These are phyloP conservation scores for Rotaria socialis DNA, from an alignment of 2,888 invertebrate species.

Conservation along the genomic window DNA sequence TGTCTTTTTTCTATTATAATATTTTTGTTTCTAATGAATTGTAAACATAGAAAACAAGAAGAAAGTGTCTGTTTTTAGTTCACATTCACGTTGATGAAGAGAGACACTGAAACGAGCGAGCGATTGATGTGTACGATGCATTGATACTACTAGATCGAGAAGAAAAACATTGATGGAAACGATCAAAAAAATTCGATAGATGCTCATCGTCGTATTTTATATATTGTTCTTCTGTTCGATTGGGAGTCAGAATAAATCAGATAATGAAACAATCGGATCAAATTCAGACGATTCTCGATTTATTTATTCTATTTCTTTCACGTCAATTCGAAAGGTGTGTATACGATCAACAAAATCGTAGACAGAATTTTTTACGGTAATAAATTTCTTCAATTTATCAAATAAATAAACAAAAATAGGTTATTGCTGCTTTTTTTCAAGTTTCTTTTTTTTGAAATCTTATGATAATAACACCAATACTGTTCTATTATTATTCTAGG, in stretches of 20 bases:
- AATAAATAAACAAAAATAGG: too few species aligned
- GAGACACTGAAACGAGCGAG: conserved; percentile 7
- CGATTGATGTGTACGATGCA: conserved; percentile 1
- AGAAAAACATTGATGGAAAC: neutral
- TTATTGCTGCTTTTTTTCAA: too few species aligned
- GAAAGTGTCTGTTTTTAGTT: conserved; percentile 11
- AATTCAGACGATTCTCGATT: neutral
- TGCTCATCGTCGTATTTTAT: neutral
- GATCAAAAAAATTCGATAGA: neutral
- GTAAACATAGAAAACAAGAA: neutral
- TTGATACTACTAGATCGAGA: neutral
- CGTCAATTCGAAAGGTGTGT: conserved; percentile 16
- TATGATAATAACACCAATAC: too few species aligned
- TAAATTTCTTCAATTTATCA: neutral
- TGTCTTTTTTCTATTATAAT: neutral
- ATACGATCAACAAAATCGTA: neutral
- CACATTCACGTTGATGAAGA: conserved; percentile 10
- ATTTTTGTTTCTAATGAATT: neutral
- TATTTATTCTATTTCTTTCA: conserved; percentile 16
- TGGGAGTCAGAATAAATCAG: neutral
- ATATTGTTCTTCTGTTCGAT: neutral
- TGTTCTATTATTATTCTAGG: neutral
- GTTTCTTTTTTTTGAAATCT: too few species aligned
- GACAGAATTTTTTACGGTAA: neutral
- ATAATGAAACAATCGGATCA: neutral